phyloP scores from a whole-genome alignment of 1,140 invertebrate species.

The Dendrolimus kikuchii region DNA sequence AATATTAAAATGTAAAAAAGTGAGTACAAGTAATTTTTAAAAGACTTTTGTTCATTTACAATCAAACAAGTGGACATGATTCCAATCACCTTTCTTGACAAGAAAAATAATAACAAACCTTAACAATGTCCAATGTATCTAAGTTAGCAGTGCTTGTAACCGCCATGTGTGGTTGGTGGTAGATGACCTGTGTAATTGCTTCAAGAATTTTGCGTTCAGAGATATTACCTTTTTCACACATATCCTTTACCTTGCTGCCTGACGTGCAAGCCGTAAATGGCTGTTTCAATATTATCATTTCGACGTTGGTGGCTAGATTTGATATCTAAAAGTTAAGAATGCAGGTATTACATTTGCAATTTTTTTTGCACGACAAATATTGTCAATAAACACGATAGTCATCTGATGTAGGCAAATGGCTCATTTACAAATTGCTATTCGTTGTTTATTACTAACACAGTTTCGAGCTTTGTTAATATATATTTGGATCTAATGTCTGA shows the following conservation, averaged over 20 bases:
- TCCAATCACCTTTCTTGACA: neutral
- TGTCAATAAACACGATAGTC: no score
- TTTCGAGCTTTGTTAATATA: neutral
- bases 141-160: constrained; percentile 19
- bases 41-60: no score
- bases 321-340: no score
- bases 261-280: neutral
- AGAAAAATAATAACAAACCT: constrained; percentile 20
- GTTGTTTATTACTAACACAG: neutral
- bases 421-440: neutral
- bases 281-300: no score
- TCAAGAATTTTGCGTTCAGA: constrained; percentile 23
- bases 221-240: constrained; percentile 3
- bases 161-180: constrained; percentile 24
- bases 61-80: no score
- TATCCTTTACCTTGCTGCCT: constrained; percentile 1
- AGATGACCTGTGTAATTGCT: constrained; percentile 32
- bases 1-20: no score
- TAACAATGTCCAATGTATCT: constrained; percentile 32
- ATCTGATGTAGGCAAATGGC: no score
- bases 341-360: no score
- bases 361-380: no score
- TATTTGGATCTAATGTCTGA: neutral
- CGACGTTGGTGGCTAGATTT: no score
- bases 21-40: no score